These are phyloP conservation scores for Lypha dubia DNA, from an alignment of 2,888 invertebrate genomes.

Conservation along the genomic window DNA sequence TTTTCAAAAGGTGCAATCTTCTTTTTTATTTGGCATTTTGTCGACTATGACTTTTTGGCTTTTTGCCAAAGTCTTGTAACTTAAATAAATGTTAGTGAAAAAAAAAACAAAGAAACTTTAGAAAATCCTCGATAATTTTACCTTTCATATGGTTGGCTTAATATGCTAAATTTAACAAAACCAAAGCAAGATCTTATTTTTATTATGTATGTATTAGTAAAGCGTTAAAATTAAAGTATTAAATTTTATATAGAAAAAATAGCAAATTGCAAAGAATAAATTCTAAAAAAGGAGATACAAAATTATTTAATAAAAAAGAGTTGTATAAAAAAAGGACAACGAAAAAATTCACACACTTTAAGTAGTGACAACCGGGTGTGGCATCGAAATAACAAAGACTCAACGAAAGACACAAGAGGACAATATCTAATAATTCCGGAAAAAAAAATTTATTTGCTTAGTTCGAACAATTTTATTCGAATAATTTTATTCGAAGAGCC, in stretches of 20 bases:
- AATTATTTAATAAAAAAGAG: neutral
- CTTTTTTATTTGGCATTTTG: slow-evolving; percentile 79
- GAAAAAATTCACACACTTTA: no score
- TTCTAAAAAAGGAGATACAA: neutral
- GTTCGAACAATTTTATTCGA: no score
- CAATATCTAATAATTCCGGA: no score
- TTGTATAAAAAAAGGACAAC: no score
- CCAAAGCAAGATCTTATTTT: slow-evolving; percentile 3
- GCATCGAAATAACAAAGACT: no score
- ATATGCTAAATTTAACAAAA: slow-evolving; percentile 64
- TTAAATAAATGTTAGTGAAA: slow-evolving; percentile 29
- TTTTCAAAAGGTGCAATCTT: slow-evolving; percentile 68
- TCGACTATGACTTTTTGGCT: slow-evolving; percentile 81
- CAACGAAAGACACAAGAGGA: no score
- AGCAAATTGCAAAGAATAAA: neutral
- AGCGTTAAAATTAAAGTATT: neutral
- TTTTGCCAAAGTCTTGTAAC: slow-evolving; percentile 77
- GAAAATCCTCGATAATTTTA: slow-evolving; percentile 51
- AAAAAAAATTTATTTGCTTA: no score
- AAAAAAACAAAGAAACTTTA: slow-evolving; percentile 20
- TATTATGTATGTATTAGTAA: neutral
- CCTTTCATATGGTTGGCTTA: slow-evolving; percentile 49
- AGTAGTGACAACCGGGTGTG: no score
- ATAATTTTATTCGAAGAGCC: no score
- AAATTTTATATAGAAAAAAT: neutral